A percentile compares a stretch with the other conserved stretches of the same genome.
These are phyloP conservation scores for Scyliorhinus canicula DNA, from an alignment of 2,797 vertebrate genomes.

Conservation along the genomic window DNA sequence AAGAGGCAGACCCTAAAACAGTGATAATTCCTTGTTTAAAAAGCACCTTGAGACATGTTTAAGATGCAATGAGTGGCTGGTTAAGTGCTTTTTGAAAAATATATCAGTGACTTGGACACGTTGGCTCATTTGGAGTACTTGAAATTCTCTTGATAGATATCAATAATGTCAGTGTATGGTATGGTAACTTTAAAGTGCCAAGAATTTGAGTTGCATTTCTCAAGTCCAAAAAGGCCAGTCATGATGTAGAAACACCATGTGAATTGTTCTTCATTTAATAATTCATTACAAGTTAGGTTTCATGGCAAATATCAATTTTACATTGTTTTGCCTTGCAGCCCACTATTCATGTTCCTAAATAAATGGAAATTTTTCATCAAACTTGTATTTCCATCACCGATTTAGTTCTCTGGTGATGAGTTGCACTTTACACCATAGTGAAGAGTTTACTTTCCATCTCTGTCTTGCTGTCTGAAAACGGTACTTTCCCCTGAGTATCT, in stretches of 20 bases:
- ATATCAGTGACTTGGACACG: too few species aligned
- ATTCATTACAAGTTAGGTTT: not conserved
- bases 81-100: not conserved
- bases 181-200: not conserved
- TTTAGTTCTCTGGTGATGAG: not conserved
- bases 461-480: not conserved
- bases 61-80: not conserved
- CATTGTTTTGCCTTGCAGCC: not conserved
- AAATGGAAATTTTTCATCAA: not conserved
- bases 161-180: not conserved
- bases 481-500: not conserved
- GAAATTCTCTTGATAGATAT: not conserved
- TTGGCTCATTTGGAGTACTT: too few species aligned
- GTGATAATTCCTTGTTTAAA: not conserved
- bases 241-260: not conserved
- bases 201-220: not conserved
- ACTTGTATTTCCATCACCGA: not conserved
- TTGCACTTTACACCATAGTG: not conserved
- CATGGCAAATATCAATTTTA: not conserved
- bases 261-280: not conserved
- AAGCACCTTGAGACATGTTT: not conserved
- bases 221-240: not conserved
- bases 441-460: not conserved
- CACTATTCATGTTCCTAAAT: not conserved
- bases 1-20: not conserved